Evolutionary conservation across 1,140 invertebrate species (phyloP).

Genomic region (Chironomus striatipennis): DNA sequence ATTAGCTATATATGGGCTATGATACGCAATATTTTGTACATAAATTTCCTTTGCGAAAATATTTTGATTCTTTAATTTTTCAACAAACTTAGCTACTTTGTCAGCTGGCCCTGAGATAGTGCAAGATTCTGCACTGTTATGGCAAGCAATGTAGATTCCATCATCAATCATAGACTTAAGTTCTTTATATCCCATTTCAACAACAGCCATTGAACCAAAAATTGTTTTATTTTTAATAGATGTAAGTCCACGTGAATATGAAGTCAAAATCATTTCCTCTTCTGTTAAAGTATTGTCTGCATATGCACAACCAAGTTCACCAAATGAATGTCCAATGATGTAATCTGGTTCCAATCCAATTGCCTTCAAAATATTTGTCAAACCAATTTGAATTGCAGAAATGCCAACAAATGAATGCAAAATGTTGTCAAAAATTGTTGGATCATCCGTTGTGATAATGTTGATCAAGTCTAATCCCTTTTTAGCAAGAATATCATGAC

Average conservation of each 20-base stretch:
- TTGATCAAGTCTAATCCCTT: conserved; percentile 73
- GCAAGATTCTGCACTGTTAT: conserved; percentile 86
- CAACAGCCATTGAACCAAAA: no score
- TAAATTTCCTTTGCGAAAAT: conserved; percentile 85
- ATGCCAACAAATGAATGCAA: conserved; percentile 87
- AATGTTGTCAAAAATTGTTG: conserved; percentile 70
- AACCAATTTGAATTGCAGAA: conserved; percentile 87
- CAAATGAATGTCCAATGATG: conserved; percentile 92
- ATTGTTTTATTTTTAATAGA: no score
- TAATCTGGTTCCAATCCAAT: no score
- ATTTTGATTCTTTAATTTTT: conserved; percentile 61
- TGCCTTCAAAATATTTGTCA: conserved; percentile 83
- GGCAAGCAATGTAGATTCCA: conserved; percentile 81
- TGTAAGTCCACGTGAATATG: no score
- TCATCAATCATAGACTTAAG: conserved; percentile 60
- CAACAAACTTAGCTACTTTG: conserved; percentile 61
- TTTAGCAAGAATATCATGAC: conserved; percentile 62
- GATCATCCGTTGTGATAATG: conserved; percentile 67
- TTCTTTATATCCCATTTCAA: conserved; percentile 85
- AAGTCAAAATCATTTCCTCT: no score
- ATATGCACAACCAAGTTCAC: conserved; percentile 91
- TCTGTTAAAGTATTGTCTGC: conserved; percentile 88
- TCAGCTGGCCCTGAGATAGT: conserved; percentile 82
- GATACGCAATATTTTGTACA: conserved; percentile 85
- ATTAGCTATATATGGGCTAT: conserved; percentile 83